Percentiles rank a stretch among this genome's conserved stretches.
phyloP scores from a whole-genome alignment of 2,797 vertebrate species.

The Cyclura pinguis region DNA sequence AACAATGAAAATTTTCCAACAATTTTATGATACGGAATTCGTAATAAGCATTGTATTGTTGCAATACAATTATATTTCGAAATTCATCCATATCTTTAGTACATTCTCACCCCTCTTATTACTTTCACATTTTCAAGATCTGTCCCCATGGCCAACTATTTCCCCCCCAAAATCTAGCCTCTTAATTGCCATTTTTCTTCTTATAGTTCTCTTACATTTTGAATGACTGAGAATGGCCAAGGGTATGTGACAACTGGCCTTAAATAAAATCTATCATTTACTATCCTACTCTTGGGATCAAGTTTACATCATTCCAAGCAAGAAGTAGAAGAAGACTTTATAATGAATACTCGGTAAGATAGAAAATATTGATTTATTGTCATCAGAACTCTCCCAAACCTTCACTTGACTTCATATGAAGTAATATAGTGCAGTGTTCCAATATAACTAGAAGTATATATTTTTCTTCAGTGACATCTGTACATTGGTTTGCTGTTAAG shows the following conservation, averaged over 20 bases:
- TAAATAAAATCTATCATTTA: conserved; percentile 63
- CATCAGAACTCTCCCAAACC: conserved; percentile 51
- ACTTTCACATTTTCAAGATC: background rate
- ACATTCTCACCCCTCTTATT: background rate
- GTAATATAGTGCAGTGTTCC: conserved; percentile 27
- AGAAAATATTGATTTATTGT: conserved; percentile 60
- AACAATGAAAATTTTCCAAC: background rate
- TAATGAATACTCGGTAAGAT: conserved; percentile 55
- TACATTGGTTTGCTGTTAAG: background rate
- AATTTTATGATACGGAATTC: background rate
- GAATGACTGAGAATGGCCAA: conserved; percentile 54
- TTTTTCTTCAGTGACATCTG: conserved; percentile 27
- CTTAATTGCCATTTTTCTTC: conserved; percentile 24
- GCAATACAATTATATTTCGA: background rate
- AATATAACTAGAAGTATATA: conserved; percentile 10
- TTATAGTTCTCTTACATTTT: conserved; percentile 55
- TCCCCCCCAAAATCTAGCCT: background rate
- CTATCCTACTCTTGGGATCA: conserved; percentile 39
- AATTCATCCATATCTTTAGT: background rate
- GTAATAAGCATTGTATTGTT: background rate
- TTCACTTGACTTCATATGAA: conserved; percentile 45
- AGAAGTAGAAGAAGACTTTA: conserved; percentile 34
- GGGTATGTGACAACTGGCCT: conserved; percentile 44
- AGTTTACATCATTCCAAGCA: conserved; percentile 56
- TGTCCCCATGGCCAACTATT: background rate